Conservation (phyloP, 2,113 vertebrate genomes). For the Lagopus leucura region DNA sequence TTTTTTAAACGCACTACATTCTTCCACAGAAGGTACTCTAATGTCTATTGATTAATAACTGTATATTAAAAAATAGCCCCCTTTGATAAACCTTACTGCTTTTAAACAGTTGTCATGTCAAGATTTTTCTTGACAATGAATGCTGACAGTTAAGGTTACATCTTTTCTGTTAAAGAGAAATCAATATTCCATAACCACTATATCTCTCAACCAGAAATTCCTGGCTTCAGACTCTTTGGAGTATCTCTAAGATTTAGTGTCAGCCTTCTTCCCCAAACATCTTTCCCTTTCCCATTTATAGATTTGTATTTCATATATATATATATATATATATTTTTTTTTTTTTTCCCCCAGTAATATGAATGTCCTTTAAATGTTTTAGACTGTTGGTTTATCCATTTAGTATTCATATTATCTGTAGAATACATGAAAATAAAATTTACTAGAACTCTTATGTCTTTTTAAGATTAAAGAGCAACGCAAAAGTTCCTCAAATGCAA, state of each 20-base stretch:
- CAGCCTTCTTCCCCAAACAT: conserved; percentile 21
- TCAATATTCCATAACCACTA: conserved; percentile 40
- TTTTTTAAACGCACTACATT: conserved; percentile 1
- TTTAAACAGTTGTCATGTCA: conserved; percentile 39
- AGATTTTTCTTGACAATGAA: conserved; percentile 31
- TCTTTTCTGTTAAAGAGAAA: conserved; percentile 50
- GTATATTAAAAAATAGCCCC: not conserved
- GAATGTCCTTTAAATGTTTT: not conserved
- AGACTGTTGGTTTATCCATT: not conserved
- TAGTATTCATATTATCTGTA: not conserved
- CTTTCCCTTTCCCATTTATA: conserved; percentile 35
- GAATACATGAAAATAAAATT: not conserved
- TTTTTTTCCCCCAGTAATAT: not conserved
- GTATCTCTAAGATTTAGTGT: conserved; percentile 29
- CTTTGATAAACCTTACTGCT: conserved; percentile 21
- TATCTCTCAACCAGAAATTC: conserved; percentile 30
- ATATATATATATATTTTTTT: not conserved
- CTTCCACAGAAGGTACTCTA: conserved; percentile 20
- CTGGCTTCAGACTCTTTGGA: not conserved
- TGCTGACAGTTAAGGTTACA: not conserved
- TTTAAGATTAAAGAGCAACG: conserved; percentile 23
- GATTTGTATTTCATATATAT: not conserved
- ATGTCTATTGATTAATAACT: conserved; percentile 47
- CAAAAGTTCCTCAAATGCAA: conserved; percentile 37
- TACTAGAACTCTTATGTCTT: conserved; percentile 4